Conservation (phyloP, 2,888 invertebrate species). For the Poecilobothrus nobilitatus region DNA sequence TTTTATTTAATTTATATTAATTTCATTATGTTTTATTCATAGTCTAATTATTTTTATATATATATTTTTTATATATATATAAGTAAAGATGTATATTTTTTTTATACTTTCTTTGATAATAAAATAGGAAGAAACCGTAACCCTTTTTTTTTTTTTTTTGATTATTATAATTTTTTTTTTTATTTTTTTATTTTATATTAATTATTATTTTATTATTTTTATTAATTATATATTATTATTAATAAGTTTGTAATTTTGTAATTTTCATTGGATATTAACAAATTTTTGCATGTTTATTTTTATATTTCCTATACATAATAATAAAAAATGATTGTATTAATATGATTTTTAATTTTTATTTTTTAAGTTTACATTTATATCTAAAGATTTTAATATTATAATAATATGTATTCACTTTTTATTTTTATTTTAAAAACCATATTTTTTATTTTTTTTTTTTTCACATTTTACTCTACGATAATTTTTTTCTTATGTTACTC, state of each 20-base stretch:
- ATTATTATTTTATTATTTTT: neutral
- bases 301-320: too few species aligned
- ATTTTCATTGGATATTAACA: too few species aligned
- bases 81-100: neutral
- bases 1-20: neutral
- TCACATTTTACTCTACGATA: neutral
- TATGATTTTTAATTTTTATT: too few species aligned
- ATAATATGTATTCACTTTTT: neutral
- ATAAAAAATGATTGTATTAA: too few species aligned
- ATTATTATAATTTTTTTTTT: neutral
- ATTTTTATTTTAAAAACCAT: neutral
- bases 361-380: neutral
- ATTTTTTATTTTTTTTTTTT: neutral
- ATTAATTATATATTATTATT: neutral
- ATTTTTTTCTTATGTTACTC: neutral
- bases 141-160: neutral
- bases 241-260: too few species aligned
- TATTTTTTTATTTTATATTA: neutral
- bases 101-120: neutral
- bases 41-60: neutral
- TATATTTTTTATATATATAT: neutral
- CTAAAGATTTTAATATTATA: neutral
- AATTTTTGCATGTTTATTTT: too few species aligned
- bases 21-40: neutral
- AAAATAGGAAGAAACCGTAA: conserved; percentile 2